phyloP scores from a whole-genome alignment of 2,888 invertebrate species.

The Furcula furcula region DNA sequence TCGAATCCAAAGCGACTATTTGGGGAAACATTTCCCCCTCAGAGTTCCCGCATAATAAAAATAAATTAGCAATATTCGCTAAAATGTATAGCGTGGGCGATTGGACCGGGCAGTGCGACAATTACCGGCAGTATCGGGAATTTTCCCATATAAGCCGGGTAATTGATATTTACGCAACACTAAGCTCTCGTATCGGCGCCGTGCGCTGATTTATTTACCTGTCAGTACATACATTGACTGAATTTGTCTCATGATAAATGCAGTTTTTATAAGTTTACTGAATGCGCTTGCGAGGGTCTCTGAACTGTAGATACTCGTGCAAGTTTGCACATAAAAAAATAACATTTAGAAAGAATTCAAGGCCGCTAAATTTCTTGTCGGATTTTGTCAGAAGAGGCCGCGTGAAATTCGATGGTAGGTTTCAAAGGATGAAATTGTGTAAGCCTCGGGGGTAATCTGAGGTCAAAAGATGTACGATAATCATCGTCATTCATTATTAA shows the following conservation, averaged over 20 bases:
- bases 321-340: too few relatives aligned
- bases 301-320: too few relatives aligned
- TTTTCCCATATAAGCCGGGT: slow-evolving; percentile 57
- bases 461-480: too few relatives aligned
- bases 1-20: slow-evolving; percentile 44
- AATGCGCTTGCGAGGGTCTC: too few relatives aligned
- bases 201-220: slow-evolving; percentile 48
- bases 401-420: too few relatives aligned
- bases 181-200: slow-evolving; percentile 49
- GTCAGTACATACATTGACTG: slow-evolving; percentile 42
- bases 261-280: background rate
- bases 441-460: too few relatives aligned
- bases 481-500: too few relatives aligned
- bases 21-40: slow-evolving; percentile 45
- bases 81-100: slow-evolving; percentile 44
- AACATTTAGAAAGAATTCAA: too few relatives aligned
- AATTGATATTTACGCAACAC: slow-evolving; percentile 77
- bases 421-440: too few relatives aligned
- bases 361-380: too few relatives aligned
- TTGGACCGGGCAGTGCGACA: slow-evolving; percentile 35
- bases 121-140: slow-evolving; percentile 61
- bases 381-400: too few relatives aligned
- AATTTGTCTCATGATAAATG: background rate
- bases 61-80: slow-evolving; percentile 70
- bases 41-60: slow-evolving; percentile 63